Percentiles rank a stretch among this genome's conserved stretches.
These are phyloP conservation scores for Heliconius ethilla DNA, from an alignment of 2,888 invertebrate species.

Conservation along the genomic window DNA sequence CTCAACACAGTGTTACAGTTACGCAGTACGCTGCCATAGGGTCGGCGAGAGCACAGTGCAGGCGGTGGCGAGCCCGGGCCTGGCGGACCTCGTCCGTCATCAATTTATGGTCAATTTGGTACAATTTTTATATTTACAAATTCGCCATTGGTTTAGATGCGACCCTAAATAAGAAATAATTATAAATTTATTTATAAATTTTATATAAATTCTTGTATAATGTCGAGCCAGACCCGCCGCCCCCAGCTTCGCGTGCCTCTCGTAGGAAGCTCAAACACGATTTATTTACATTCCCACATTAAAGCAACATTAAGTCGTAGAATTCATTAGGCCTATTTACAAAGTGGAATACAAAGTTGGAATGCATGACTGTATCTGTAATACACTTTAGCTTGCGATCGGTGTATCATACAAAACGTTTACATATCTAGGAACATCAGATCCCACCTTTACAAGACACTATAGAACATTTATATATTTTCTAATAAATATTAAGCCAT, in stretches of 20 bases:
- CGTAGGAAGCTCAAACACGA: slow-evolving; percentile 68
- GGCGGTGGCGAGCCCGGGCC: neutral
- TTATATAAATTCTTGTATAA: slow-evolving; percentile 20
- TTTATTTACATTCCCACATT: slow-evolving; percentile 75
- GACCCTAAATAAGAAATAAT: slow-evolving; percentile 8
- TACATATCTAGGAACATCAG: slow-evolving; percentile 76
- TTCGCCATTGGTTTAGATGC: slow-evolving; percentile 6
- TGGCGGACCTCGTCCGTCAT: slow-evolving; percentile 14
- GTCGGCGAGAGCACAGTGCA: slow-evolving; percentile 49
- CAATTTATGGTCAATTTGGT: slow-evolving; percentile 17
- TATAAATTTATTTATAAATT: slow-evolving; percentile 23
- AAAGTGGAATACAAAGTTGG: slow-evolving; percentile 78
- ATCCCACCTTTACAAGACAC: slow-evolving; percentile 65
- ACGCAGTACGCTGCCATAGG: slow-evolving; percentile 64
- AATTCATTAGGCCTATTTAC: slow-evolving; percentile 80
- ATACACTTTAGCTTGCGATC: slow-evolving; percentile 67
- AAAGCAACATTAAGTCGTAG: slow-evolving; percentile 74
- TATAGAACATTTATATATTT: slow-evolving; percentile 68
- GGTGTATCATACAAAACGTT: slow-evolving; percentile 70
- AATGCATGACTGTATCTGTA: slow-evolving; percentile 70
- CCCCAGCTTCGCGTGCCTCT: slow-evolving; percentile 55
- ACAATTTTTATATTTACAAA: slow-evolving; percentile 21
- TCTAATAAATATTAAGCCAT: slow-evolving; percentile 78
- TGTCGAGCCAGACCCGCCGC: slow-evolving; percentile 14
- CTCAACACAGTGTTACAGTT: slow-evolving; percentile 66